phyloP scores from a whole-genome alignment of 2,113 vertebrate species.

The Rhipidura dahli region DNA sequence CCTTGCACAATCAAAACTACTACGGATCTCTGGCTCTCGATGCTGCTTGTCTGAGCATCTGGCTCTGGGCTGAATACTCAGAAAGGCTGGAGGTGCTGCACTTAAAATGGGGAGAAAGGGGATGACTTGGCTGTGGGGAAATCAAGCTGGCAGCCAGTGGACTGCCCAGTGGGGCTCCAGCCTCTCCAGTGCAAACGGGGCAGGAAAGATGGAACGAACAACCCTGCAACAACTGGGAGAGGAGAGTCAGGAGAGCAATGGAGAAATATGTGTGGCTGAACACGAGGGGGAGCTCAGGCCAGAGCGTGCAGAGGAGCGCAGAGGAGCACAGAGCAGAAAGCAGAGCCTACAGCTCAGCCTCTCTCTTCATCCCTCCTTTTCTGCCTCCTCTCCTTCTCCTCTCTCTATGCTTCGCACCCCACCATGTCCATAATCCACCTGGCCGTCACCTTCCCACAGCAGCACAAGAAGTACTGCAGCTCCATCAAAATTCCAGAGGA shows the following conservation, averaged over 20 bases:
- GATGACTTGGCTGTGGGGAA: accelerated
- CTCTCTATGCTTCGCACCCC: no score
- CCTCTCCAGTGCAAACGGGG: accelerated
- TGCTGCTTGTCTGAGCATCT: neutral
- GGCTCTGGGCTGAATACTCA: neutral
- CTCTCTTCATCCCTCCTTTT: neutral
- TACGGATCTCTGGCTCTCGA: neutral
- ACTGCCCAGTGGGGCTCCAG: accelerated
- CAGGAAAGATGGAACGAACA: neutral
- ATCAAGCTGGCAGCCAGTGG: neutral
- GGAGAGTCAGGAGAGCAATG: neutral
- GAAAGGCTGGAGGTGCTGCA: neutral
- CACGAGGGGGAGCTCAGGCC: slow-evolving; percentile 35
- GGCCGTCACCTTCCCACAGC: neutral
- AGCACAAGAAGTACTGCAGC: accelerated
- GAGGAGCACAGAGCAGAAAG: neutral
- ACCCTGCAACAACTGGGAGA: neutral
- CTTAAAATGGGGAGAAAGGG: accelerated
- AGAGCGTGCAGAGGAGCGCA: accelerated
- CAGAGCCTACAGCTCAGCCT: neutral
- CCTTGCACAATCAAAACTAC: neutral
- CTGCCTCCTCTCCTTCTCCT: neutral
- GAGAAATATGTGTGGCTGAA: neutral
- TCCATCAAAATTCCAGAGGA: accelerated
- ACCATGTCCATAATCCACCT: accelerated